These are phyloP conservation scores for Myotis findleyi DNA, from an alignment of 2,797 vertebrate species.

Conservation along the genomic window DNA sequence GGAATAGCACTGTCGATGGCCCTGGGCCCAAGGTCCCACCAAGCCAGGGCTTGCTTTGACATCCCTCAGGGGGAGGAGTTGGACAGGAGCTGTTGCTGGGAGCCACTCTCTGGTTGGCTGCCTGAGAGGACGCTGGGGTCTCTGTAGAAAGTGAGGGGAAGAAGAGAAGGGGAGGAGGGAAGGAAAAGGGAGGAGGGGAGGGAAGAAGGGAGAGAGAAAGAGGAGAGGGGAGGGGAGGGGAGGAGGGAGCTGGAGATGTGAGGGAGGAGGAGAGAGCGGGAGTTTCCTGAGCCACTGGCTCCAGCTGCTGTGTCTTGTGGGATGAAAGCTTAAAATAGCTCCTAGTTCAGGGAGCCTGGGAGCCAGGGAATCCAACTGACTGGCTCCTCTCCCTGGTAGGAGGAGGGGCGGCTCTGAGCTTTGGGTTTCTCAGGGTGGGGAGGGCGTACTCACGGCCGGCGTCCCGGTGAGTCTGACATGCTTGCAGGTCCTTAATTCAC, in stretches of 20 bases:
- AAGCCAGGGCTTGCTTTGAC: neutral
- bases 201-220: neutral
- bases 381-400: neutral
- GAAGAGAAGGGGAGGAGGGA: neutral
- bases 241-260: neutral
- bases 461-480: no score
- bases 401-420: neutral
- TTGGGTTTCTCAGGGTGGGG: neutral
- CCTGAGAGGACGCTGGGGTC: neutral
- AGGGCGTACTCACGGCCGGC: fast-evolving
- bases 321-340: slow-evolving; percentile 11
- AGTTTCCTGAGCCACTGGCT: neutral
- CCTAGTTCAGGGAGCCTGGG: neutral
- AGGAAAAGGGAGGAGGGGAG: neutral
- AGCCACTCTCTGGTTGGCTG: neutral
- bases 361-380: neutral
- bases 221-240: no score
- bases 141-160: neutral
- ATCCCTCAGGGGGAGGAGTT: neutral
- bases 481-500: neutral
- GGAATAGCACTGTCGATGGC: neutral
- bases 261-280: neutral
- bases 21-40: neutral
- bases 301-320: neutral
- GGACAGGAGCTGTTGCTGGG: neutral